Percentiles rank a stretch among this genome's conserved stretches.
Evolutionary conservation across 2,888 invertebrate species (phyloP).

Genomic region (Perithous albicinctus): DNA sequence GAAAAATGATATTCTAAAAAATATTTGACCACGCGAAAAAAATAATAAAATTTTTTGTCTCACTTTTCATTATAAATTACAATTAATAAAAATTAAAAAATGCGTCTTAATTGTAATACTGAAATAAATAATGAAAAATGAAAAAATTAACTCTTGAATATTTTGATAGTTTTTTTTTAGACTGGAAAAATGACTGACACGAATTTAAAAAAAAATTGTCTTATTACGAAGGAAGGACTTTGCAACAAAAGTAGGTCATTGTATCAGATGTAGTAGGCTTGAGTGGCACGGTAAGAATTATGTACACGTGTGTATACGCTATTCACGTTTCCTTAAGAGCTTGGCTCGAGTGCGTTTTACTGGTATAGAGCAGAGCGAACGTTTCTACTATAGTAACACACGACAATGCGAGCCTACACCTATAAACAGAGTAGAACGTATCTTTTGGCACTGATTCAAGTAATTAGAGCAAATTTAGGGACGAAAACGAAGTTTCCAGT

Average conservation of each 20-base stretch:
- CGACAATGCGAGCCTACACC: constrained; percentile 22
- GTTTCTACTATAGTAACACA: constrained; percentile 2
- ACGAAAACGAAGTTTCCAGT: constrained; percentile 2
- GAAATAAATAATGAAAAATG: background rate
- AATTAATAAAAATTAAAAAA: no score
- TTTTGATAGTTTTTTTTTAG: background rate
- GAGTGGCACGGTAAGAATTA: background rate
- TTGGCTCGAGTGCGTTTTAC: background rate
- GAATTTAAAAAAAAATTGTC: constrained; percentile 1
- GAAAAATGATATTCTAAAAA: background rate
- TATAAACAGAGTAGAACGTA: constrained; percentile 25
- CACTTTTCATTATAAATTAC: no score
- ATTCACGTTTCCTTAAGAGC: constrained; percentile 40
- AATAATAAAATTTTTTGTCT: no score
- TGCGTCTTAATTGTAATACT: background rate
- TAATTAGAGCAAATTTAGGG: constrained; percentile 58
- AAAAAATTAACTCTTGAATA: background rate
- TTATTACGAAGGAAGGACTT: background rate
- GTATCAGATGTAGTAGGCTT: constrained; percentile 22
- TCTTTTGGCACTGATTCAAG: constrained; percentile 57
- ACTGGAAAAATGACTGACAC: background rate
- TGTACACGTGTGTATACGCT: constrained; percentile 27
- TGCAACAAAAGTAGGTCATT: constrained; percentile 28
- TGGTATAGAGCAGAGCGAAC: background rate
- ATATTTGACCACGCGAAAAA: background rate